Evolutionary conservation across 2,797 vertebrate genomes (phyloP).

Genomic region (Cynopterus sphinx): DNA sequence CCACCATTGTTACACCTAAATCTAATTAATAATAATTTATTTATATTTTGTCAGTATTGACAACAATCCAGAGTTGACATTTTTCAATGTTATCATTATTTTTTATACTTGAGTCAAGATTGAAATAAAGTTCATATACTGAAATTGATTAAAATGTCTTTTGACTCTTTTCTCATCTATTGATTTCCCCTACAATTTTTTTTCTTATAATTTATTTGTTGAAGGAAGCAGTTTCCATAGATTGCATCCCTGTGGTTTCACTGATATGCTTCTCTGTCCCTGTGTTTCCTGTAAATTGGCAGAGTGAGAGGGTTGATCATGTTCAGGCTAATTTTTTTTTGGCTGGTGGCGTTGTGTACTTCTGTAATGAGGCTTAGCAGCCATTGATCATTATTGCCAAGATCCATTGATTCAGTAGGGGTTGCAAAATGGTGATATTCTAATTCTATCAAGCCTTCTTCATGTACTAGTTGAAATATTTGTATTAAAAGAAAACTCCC

Average conservation of each 20-base stretch:
- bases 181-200: not conserved
- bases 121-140: not conserved
- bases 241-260: not conserved
- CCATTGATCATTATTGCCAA: not conserved
- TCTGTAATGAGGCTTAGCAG: not conserved
- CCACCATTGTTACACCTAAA: constrained; percentile 20
- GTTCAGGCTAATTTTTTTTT: not conserved
- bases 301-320: not conserved
- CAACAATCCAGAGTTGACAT: not conserved
- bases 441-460: constrained; percentile 39
- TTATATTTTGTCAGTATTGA: not conserved
- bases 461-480: not conserved
- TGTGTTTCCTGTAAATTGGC: constrained; percentile 47
- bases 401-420: constrained; percentile 17
- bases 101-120: constrained; percentile 10
- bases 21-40: constrained; percentile 31
- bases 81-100: constrained; percentile 17
- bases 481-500: constrained; percentile 34
- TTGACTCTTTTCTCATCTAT: constrained; percentile 30
- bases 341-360: not conserved
- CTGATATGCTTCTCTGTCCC: constrained; percentile 9
- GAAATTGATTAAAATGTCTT: not conserved
- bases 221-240: not conserved
- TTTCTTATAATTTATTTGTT: constrained; percentile 34
- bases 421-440: constrained; percentile 41